Evolutionary conservation across 2,888 invertebrate genomes (phyloP).

Genomic region (Caenorhabditis imperialis): DNA sequence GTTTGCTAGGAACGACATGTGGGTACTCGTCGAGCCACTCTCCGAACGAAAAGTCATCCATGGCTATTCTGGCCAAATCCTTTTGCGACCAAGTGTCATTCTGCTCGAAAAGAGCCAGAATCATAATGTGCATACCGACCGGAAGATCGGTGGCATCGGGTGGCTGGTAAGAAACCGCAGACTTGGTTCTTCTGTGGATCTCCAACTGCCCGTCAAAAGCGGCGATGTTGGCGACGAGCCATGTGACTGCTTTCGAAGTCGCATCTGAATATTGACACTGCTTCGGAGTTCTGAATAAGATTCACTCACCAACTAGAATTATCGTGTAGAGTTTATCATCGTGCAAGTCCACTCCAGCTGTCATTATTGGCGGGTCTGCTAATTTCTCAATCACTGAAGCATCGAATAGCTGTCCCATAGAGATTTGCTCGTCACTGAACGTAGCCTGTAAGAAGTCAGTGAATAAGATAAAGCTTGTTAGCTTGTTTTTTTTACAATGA

Average conservation of each 20-base stretch:
- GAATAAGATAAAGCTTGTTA: background rate
- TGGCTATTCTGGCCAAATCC: conserved; percentile 43
- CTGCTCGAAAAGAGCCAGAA: conserved; percentile 57
- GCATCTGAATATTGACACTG: conserved; percentile 34
- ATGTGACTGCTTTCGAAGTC: conserved; percentile 43
- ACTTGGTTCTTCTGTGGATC: conserved; percentile 45
- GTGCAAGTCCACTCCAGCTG: conserved; percentile 37
- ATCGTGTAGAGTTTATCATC: conserved; percentile 59
- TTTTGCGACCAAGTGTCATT: conserved; percentile 50
- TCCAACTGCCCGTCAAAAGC: conserved; percentile 52
- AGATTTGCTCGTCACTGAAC: conserved; percentile 51
- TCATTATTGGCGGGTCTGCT: conserved; percentile 49
- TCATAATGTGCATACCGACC: conserved; percentile 53
- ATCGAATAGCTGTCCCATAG: conserved; percentile 60
- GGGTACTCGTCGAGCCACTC: conserved; percentile 38
- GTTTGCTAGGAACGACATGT: conserved; percentile 19
- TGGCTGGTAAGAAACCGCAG: conserved; percentile 43
- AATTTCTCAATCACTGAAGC: conserved; percentile 33
- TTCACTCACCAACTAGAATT: conserved; percentile 52
- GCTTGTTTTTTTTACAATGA: conserved; percentile 33
- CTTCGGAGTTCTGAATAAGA: conserved; percentile 1
- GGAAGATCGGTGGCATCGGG: conserved; percentile 41
- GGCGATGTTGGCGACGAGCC: conserved; percentile 56
- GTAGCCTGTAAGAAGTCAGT: conserved; percentile 32
- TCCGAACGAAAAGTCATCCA: conserved; percentile 50